A percentile compares a stretch with the other conserved stretches of the same genome.
These are phyloP conservation scores for Corvus moneduloides DNA, from an alignment of 2,113 vertebrate species.

Conservation along the genomic window DNA sequence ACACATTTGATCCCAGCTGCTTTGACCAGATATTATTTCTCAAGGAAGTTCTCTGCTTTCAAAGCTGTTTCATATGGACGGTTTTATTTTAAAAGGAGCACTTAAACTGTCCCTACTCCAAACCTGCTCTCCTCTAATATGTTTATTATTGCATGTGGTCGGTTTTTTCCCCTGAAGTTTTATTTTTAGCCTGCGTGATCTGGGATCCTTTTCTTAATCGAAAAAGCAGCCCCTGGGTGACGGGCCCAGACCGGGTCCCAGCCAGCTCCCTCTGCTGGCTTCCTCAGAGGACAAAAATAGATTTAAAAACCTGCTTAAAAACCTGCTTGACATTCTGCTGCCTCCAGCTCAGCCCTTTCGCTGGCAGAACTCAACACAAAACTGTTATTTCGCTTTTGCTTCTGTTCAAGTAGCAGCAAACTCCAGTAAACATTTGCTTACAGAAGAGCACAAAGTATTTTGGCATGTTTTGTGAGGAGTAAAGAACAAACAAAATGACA, in stretches of 20 bases:
- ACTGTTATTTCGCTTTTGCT: not conserved
- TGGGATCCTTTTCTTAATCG: not conserved
- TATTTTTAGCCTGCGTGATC: constrained; percentile 33
- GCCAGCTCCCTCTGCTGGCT: constrained; percentile 36
- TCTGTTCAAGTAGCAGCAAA: not conserved
- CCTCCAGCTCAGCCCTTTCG: not conserved
- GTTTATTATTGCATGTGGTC: not conserved
- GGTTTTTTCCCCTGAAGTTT: not conserved
- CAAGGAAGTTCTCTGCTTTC: not conserved
- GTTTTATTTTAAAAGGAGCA: not conserved
- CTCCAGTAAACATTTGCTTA: not conserved
- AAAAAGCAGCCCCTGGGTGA: not conserved
- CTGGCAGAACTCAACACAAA: not conserved
- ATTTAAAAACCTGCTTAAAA: not conserved
- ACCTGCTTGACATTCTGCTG: not conserved
- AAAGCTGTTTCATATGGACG: not conserved
- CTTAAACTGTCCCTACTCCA: not conserved
- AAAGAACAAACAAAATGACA: not conserved
- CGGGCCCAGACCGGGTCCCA: not conserved
- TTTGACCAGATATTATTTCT: not conserved
- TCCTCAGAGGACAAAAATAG: not conserved
- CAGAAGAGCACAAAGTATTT: not conserved
- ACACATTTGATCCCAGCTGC: not conserved
- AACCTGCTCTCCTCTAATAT: not conserved
- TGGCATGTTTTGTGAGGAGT: not conserved